Percentiles rank a stretch among this genome's conserved stretches.
Evolutionary conservation across 1,140 invertebrate species (phyloP).

Genomic region (Calephelis virginiensis): DNA sequence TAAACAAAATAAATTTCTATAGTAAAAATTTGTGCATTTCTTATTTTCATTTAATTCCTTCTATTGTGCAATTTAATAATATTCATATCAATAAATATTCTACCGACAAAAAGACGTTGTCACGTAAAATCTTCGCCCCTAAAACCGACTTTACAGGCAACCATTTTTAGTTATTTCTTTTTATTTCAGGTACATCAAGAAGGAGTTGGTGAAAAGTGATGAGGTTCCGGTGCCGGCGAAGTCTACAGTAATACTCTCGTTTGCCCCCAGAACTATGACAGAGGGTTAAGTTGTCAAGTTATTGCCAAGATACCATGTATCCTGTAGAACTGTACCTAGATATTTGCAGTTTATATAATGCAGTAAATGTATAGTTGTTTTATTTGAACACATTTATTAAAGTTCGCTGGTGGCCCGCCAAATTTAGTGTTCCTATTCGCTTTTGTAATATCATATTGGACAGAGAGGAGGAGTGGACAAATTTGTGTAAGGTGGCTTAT

Average conservation of each 20-base stretch:
- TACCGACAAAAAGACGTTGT: no score
- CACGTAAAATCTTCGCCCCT: no score
- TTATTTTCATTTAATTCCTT: no score
- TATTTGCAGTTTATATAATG: slow-evolving; percentile 35
- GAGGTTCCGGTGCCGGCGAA: slow-evolving; percentile 46
- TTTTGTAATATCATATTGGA: no score
- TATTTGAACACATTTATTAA: background rate
- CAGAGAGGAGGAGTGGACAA: no score
- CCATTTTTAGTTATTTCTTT: slow-evolving; percentile 15
- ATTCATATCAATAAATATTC: no score
- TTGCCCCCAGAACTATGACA: slow-evolving; percentile 40
- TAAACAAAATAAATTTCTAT: no score
- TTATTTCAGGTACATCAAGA: slow-evolving; percentile 52
- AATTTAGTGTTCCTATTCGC: no score
- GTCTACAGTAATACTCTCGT: slow-evolving; percentile 51
- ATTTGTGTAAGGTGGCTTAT: no score
- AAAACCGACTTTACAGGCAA: no score
- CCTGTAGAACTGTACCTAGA: slow-evolving; percentile 26
- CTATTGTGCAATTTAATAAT: no score
- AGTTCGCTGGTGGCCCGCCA: background rate
- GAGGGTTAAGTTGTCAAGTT: slow-evolving; percentile 37
- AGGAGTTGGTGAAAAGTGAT: slow-evolving; percentile 33
- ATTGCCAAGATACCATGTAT: slow-evolving; percentile 4
- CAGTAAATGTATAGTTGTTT: slow-evolving; percentile 19
- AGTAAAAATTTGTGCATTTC: no score